phyloP scores from a whole-genome alignment of 2,888 invertebrate species.

The Tenthredo livida region DNA sequence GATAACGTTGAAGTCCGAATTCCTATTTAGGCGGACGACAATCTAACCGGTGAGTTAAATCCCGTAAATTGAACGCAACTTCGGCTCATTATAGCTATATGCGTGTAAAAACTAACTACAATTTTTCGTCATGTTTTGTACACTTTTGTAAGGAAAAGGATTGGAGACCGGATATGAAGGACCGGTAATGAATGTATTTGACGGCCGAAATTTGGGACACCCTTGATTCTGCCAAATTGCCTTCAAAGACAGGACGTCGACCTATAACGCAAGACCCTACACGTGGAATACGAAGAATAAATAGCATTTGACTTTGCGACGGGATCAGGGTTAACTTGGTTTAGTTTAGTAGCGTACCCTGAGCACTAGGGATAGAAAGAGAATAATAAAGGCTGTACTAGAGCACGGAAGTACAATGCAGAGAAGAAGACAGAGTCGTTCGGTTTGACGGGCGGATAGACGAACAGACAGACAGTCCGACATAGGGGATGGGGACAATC shows the following conservation, averaged over 20 bases:
- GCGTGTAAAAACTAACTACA: conserved; percentile 17
- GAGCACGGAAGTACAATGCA: conserved; percentile 2
- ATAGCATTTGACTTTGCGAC: conserved; percentile 29
- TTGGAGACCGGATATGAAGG: conserved; percentile 10
- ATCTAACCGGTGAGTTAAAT: not conserved
- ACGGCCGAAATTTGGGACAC: conserved; percentile 19
- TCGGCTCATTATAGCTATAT: conserved; percentile 21
- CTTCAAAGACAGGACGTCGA: conserved; percentile 8
- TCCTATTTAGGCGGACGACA: not conserved
- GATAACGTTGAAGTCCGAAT: not conserved
- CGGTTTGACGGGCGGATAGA: conserved; percentile 59
- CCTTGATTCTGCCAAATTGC: conserved; percentile 33
- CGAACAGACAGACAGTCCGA: conserved; percentile 56
- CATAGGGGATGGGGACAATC: conserved; percentile 61
- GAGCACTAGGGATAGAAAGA: conserved; percentile 7
- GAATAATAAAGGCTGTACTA: conserved; percentile 28
- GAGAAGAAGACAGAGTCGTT: conserved; percentile 29
- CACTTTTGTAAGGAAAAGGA: not conserved
- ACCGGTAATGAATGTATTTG: conserved; percentile 38
- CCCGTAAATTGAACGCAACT: conserved; percentile 30
- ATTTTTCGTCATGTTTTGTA: not conserved
- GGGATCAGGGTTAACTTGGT: conserved; percentile 44
- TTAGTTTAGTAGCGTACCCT: conserved; percentile 44
- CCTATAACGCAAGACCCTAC: conserved; percentile 34
- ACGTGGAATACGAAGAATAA: conserved; percentile 29